Evolutionary conservation across 2,888 invertebrate genomes (phyloP), one percentile per base, ranked within the genome.

Genomic region (Dorcus parallelipipedus): DNA sequence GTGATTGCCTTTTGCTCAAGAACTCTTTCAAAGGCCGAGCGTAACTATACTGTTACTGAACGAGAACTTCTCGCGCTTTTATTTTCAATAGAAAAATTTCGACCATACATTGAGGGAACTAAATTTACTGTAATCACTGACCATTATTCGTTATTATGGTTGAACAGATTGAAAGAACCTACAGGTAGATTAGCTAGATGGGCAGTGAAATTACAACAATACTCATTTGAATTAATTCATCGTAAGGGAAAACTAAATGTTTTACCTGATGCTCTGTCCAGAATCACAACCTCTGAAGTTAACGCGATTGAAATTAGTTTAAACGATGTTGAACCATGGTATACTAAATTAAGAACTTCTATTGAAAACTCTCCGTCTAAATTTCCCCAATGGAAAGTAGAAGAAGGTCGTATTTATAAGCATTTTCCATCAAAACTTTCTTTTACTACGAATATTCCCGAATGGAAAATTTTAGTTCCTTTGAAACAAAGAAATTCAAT

Each of bases 71-170:
- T 60, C 2, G 61, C 62, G 2, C 56, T 63, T 2, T 8, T 63
- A 3, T 54, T 60, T 42, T 47, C 54, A 0, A 54, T 67, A 7
- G 56, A 61, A 14, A 60, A 64, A 20, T 67, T 67, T 50, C 10
- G 62, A 33, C 54, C 62, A 20, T n/a, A 67, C 54, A 20, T 66
- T 6, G 60, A 69, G 47, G 67, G 67, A 3, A 50, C 56, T 7
- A 45, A 53, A 2, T 72, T 71, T 48, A 64, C 49, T 2, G 69
- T 71, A 0, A 60, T 69, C 0, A 73, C 67, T 6, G 69, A 70
- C 50, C 69, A 70, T 39, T 50, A 58, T 38, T 62, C 66, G 1
- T 45, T 72, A 2, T 48, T 64, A 10, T 68, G 67, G 68, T 54
- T 71, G 0, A 61, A 68, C 58, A 54, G 55, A 5, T 52, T 14